phyloP scores from a whole-genome alignment of 2,113 vertebrate species.

The Noctilio leporinus region DNA sequence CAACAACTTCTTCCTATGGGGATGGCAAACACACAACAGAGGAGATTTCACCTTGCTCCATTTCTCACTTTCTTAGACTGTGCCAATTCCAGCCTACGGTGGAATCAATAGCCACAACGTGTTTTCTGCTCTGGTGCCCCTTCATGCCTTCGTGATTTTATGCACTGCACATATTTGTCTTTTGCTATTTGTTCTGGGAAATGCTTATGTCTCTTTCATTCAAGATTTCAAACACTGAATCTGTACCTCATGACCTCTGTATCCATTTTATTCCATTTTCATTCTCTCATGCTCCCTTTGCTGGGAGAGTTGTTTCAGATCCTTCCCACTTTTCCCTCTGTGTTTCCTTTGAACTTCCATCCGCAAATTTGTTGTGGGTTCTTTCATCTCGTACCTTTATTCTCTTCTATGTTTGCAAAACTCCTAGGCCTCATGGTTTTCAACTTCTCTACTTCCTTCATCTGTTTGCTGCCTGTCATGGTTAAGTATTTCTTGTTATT shows the following conservation, averaged over 20 bases:
- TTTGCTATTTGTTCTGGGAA: not conserved
- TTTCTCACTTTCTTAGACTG: not conserved
- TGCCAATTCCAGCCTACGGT: rapidly evolving
- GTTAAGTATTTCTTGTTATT: not conserved
- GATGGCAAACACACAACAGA: not conserved
- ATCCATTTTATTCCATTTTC: not conserved
- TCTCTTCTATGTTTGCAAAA: not conserved
- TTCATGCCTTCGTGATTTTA: not conserved
- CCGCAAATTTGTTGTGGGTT: not conserved
- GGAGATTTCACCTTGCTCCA: not conserved
- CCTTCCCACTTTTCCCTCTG: not conserved
- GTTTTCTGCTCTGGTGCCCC: not conserved
- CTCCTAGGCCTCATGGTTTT: not conserved
- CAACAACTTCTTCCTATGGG: not conserved
- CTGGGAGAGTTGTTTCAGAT: not conserved
- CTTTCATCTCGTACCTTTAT: not conserved
- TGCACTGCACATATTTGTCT: not conserved
- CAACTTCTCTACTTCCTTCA: not conserved
- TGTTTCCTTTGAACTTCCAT: not conserved
- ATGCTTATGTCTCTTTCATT: not conserved
- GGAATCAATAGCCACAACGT: not conserved
- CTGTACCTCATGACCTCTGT: not conserved
- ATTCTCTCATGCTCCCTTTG: not conserved
- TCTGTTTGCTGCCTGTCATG: not conserved
- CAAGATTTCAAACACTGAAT: not conserved